Conservation (phyloP, 2,888 invertebrate genomes). For the Quadroppia sp. region DNA sequence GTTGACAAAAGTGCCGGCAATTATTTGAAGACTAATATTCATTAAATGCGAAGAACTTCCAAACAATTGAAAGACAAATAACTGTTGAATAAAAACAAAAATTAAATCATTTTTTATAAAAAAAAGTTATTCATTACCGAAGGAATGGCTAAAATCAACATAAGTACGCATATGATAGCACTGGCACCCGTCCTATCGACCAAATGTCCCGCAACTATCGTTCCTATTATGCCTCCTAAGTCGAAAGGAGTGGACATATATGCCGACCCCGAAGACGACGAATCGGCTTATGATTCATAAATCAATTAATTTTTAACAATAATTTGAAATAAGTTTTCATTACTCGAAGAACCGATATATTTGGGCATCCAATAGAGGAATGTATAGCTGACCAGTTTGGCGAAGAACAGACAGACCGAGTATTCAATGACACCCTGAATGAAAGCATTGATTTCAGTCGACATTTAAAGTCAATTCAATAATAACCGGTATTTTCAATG, state of each 20-base stretch:
- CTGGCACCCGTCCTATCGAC: conserved; percentile 78
- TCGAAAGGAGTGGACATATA: conserved; percentile 56
- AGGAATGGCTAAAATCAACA: conserved; percentile 76
- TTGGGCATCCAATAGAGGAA: conserved; percentile 93
- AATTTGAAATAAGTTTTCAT: conserved; percentile 53
- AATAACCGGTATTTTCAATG: conserved; percentile 62
- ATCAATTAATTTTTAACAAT: conserved; percentile 9
- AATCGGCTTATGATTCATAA: conserved; percentile 58
- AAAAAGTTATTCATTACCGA: conserved; percentile 60
- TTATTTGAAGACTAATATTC: conserved; percentile 46
- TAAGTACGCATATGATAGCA: conserved; percentile 74
- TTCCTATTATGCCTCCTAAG: conserved; percentile 82
- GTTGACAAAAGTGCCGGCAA: conserved; percentile 63
- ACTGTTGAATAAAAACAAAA: conserved; percentile 42
- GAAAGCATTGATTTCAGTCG: conserved; percentile 13
- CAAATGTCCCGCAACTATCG: conserved; percentile 77
- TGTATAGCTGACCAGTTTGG: conserved; percentile 93
- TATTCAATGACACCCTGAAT: conserved; percentile 80
- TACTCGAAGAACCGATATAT: conserved; percentile 78
- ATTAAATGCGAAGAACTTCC: conserved; percentile 40
- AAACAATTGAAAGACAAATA: conserved; percentile 47
- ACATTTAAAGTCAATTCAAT: neutral
- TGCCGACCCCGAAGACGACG: conserved; percentile 57
- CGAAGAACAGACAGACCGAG: conserved; percentile 87
- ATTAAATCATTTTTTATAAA: conserved; percentile 15